phyloP scores from a whole-genome alignment of 2,113 vertebrate species.

The Marmota monax region DNA sequence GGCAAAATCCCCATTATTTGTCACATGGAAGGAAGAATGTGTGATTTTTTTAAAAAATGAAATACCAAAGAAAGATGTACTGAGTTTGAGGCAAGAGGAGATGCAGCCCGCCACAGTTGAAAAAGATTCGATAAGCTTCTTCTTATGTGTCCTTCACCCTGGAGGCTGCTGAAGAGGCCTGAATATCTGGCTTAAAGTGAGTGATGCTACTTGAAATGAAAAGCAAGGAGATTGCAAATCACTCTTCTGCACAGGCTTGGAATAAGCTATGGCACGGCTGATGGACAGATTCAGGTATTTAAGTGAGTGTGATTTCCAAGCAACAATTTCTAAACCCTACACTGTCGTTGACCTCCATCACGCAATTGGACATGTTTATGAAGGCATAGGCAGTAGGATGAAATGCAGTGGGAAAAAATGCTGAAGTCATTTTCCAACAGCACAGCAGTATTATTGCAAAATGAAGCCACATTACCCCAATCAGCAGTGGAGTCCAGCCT shows the following conservation, averaged over 20 bases:
- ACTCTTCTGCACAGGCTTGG: conserved; percentile 70
- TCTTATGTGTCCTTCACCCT: conserved; percentile 78
- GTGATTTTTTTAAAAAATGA: conserved; percentile 71
- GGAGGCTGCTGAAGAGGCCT: conserved; percentile 77
- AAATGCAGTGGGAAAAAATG: conserved; percentile 36
- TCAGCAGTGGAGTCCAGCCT: background rate
- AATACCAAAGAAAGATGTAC: conserved; percentile 65
- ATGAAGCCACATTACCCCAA: conserved; percentile 38
- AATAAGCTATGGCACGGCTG: conserved; percentile 66
- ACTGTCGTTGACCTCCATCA: conserved; percentile 63
- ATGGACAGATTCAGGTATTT: conserved; percentile 75
- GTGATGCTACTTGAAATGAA: conserved; percentile 82
- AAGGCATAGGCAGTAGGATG: conserved; percentile 53
- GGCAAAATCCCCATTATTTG: conserved; percentile 60
- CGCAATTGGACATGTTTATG: conserved; percentile 62
- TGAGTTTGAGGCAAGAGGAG: conserved; percentile 46
- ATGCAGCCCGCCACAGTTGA: conserved; percentile 24
- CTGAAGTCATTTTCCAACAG: conserved; percentile 61
- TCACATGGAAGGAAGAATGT: conserved; percentile 54
- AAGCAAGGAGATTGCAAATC: conserved; percentile 80
- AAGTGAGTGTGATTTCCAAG: conserved; percentile 80
- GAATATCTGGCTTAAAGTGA: conserved; percentile 79
- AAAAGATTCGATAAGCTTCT: conserved; percentile 69
- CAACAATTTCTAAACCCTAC: conserved; percentile 72
- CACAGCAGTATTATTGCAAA: conserved; percentile 5